Base-by-base conservation (phyloP, 2,888 invertebrate species). In the Ennomos erosarius region DNA sequence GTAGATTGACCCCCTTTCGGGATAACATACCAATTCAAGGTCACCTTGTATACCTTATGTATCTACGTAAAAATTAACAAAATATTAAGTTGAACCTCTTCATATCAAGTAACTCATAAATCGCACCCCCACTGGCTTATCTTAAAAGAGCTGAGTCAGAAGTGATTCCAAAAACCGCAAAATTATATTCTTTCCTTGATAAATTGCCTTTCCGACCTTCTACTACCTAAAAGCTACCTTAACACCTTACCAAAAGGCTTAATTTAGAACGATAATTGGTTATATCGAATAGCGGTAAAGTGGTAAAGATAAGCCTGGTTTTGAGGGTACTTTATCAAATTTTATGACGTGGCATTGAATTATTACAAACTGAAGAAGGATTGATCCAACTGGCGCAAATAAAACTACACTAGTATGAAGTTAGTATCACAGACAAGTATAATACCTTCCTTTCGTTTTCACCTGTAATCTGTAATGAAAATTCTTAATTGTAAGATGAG, bases 121-220 rank as follows among this genome's bases (percentile, higher is more conserved):
- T 11, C 45, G 13, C 16, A 33, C 10, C 45, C 40, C 44, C 16
- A 56, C 13, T 13, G 16, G 57, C 65, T 68, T 64, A 68, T 65
- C 68, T 59, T 33, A 35, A 50, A 59, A 59, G 51, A 46, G 59
- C 59, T 37, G 45, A 59, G 49, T 62, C 60, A 65, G 55, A 51
- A 61, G 61, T 59, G 58, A 63, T 65, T 68, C 49, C 10, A 36
- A 43, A 61, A 68, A 65, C 61, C 67, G 34, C 61, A 59, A 59
- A 67, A 67, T 67, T 65, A 65, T 65, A 59, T 62, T 59, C 65
- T 65, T 45, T 49, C 45, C 64, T 62, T 63, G 65, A 69, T 67
- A 65, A 69, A 69, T 67, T 65, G 56, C 61, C 42, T 26, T n/a
- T 35, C 46, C 44, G 38, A 8, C 55, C 10, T 13, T 9, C 13